A percentile compares a stretch with the other conserved stretches of the same genome.
Evolutionary conservation across 2,797 vertebrate genomes (phyloP).

Genomic region (Myripristis jacobus): DNA sequence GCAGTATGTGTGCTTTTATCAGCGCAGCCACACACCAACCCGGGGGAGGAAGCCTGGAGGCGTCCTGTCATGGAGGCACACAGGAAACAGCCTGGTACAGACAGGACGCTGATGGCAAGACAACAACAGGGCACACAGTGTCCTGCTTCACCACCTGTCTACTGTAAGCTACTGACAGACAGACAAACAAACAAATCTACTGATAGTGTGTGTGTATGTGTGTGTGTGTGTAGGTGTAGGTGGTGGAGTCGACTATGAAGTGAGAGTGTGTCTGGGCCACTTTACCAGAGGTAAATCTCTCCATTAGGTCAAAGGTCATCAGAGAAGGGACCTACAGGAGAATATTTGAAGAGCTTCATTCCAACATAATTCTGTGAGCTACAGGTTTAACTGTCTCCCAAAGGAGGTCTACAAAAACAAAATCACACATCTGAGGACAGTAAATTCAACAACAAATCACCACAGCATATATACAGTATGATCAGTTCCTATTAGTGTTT

Average conservation of each 20-base stretch:
- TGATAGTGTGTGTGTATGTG: conserved; percentile 12
- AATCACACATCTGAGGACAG: too few relatives aligned
- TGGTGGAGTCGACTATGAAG: conserved; percentile 35
- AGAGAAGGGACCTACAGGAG: too few relatives aligned
- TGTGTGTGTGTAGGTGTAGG: conserved; percentile 22
- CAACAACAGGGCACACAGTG: conserved; percentile 44
- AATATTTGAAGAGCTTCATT: too few relatives aligned
- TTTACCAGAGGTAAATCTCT: conserved; percentile 46
- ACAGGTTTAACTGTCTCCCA: too few relatives aligned
- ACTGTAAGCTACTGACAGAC: conserved; percentile 44
- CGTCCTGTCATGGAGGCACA: conserved; percentile 69
- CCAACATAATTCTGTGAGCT: too few relatives aligned
- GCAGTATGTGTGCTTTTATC: conserved; percentile 66
- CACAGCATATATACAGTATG: too few relatives aligned
- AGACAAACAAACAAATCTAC: conserved; percentile 67
- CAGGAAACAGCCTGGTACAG: conserved; percentile 77
- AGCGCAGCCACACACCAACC: conserved; percentile 64
- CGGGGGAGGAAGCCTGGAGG: conserved; percentile 68
- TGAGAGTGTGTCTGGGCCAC: conserved; percentile 35
- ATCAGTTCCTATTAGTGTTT: too few relatives aligned
- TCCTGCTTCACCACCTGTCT: conserved; percentile 27
- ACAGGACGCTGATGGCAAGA: conserved; percentile 69
- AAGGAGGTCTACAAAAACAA: too few relatives aligned
- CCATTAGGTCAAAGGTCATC: conserved; percentile 15
- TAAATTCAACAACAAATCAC: too few relatives aligned